Percentiles rank a stretch among this genome's conserved stretches.
Conservation (phyloP, 2,888 invertebrate species). For the Emmelina monodactyla region DNA sequence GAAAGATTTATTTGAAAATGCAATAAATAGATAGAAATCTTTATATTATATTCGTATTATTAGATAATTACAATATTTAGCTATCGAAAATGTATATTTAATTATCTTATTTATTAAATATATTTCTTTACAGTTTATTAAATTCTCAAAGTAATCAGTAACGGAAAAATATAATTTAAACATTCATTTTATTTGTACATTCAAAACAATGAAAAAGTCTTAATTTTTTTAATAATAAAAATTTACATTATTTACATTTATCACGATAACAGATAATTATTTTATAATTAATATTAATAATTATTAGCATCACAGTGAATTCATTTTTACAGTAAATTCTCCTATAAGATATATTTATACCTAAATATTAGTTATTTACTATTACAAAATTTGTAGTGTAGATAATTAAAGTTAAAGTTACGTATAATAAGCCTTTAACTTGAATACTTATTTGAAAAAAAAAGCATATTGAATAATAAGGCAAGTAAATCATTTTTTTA, state of each 20-base stretch:
- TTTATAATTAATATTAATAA: slow-evolving; percentile 23
- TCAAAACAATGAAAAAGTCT: neutral
- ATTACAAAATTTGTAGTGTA: too few species aligned
- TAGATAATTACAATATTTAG: neutral
- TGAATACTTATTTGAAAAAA: too few species aligned
- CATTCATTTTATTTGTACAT: neutral
- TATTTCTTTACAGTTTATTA: too few species aligned
- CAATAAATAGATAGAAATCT: neutral
- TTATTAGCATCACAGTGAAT: slow-evolving; percentile 63
- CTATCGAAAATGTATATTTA: neutral
- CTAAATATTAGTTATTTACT: too few species aligned
- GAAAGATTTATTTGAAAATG: slow-evolving; percentile 7
- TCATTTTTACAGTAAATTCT: slow-evolving; percentile 28
- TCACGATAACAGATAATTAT: neutral
- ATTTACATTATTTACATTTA: slow-evolving; percentile 8
- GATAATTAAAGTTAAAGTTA: too few species aligned
- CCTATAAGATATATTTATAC: too few species aligned
- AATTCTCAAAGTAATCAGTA: too few species aligned
- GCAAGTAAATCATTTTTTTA: too few species aligned
- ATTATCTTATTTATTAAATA: neutral
- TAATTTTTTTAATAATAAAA: too few species aligned
- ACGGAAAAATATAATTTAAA: neutral
- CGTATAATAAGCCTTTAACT: too few species aligned
- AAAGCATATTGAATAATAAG: too few species aligned
- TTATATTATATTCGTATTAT: neutral